Evolutionary conservation across 2,888 invertebrate genomes (phyloP), one percentile per base, ranked within the genome.

Genomic region (Amiota minor): DNA sequence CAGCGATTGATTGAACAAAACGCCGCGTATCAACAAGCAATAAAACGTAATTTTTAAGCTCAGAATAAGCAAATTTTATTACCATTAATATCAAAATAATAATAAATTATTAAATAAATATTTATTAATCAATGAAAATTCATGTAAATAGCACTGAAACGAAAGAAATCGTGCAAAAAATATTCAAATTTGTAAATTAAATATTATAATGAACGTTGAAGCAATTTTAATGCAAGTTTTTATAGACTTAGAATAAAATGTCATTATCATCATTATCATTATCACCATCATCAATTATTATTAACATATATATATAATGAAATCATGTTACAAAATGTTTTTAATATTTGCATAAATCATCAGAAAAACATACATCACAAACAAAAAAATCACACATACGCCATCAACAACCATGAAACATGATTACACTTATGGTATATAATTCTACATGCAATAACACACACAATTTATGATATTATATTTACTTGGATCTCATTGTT

Each of bases 1-100:
- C 84, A 85, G 77, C 67, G 74, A 74, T 71, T 23, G 67, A 77
- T 76, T 80, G 81, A 80, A 82, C 78, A 83, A 77, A 68, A 83
- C 79, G 84, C 88, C 89, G 88, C 86, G 89, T 89, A 89, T 89
- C 89, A 85, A 88, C 80, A 89, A 89, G 89, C 89, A 89, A 89
- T 89, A 89, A 90, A 85, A 87, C 86, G 89, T 90, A 89, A 83
- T 80, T 83, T 75, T 83, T 79, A 85, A 65, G 73, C 64, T 75
- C 6, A 35, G 35, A 35, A 35, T 35, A 35, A 35, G 35, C 6
- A 35, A 35, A 35, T 35, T 35, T 35, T 35, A 35, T 35, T 35
- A 35, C 0, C 6, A 35, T 35, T 35, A 35, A 69, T 65, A 72
- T 70, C 55, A 62, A 70, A 35, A 45, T 62, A 45, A 53, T 4